These are phyloP conservation scores for Acleris literana DNA, from an alignment of 2,888 invertebrate genomes.

Conservation along the genomic window DNA sequence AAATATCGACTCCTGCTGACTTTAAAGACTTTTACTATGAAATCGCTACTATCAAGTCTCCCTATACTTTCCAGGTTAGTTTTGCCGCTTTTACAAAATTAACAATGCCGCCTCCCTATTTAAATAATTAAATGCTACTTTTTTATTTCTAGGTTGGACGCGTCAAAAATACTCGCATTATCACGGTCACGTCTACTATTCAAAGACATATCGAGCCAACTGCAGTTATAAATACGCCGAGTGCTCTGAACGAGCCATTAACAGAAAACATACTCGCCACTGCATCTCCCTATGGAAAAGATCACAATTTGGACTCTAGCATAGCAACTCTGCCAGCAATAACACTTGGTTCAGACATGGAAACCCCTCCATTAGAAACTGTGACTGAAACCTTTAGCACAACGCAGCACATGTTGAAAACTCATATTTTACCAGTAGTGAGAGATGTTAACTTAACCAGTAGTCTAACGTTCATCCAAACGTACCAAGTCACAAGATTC, in stretches of 20 bases:
- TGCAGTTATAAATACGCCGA: conserved; percentile 78
- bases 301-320: conserved; percentile 88
- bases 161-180: conserved; percentile 92
- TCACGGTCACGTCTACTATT: conserved; percentile 93
- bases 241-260: conserved; percentile 88
- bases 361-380: conserved; percentile 94
- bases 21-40: conserved; percentile 94
- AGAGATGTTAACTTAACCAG: conserved; percentile 89
- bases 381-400: conserved; percentile 96
- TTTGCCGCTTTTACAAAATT: not conserved
- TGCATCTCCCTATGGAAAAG: conserved; percentile 89
- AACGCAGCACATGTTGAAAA: conserved; percentile 93
- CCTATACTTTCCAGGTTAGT: conserved; percentile 93
- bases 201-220: conserved; percentile 89
- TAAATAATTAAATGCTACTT: conserved; percentile 22
- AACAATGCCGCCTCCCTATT: conserved; percentile 4
- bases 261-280: conserved; percentile 94
- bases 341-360: conserved; percentile 88
- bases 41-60: conserved; percentile 95
- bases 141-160: conserved; percentile 88
- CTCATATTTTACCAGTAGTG: conserved; percentile 93
- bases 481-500: conserved; percentile 92
- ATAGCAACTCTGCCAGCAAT: conserved; percentile 93
- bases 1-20: conserved; percentile 94
- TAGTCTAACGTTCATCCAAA: conserved; percentile 93